phyloP scores from a whole-genome alignment of 2,113 vertebrate species.

The Coptodon bakossiorum region DNA sequence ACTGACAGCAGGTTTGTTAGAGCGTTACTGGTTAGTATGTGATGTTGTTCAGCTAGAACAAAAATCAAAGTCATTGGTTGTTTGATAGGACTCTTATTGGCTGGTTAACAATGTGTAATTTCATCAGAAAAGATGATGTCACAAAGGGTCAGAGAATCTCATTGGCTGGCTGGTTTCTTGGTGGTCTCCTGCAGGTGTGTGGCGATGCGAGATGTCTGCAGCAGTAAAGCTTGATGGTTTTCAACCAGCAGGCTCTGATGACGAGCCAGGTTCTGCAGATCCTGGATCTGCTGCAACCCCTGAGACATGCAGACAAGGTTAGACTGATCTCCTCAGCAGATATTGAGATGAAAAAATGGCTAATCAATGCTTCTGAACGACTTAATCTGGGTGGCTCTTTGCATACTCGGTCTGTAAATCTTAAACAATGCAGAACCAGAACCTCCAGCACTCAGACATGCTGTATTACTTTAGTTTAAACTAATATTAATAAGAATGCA shows the following conservation, averaged over 20 bases:
- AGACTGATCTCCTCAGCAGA: neutral
- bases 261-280: slow-evolving; percentile 57
- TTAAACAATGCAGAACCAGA: neutral
- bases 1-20: neutral
- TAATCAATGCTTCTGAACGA: neutral
- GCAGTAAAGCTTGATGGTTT: slow-evolving; percentile 66
- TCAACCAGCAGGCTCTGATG: slow-evolving; percentile 72
- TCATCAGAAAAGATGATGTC: neutral
- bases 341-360: neutral
- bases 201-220: slow-evolving; percentile 47
- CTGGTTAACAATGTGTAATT: neutral
- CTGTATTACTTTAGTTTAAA: neutral
- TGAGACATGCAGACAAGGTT: neutral
- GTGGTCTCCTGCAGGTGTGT: slow-evolving; percentile 20
- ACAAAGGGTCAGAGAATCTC: neutral
- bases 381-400: neutral
- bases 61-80: neutral
- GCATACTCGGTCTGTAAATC: neutral
- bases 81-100: neutral
- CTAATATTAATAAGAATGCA: neutral
- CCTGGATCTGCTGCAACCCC: slow-evolving; percentile 40
- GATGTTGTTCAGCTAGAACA: neutral
- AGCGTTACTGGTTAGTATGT: neutral
- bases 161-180: neutral
- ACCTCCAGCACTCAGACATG: neutral